Conservation (phyloP, 92 coral and sea anemone genomes). For the Palythoa grandis region DNA sequence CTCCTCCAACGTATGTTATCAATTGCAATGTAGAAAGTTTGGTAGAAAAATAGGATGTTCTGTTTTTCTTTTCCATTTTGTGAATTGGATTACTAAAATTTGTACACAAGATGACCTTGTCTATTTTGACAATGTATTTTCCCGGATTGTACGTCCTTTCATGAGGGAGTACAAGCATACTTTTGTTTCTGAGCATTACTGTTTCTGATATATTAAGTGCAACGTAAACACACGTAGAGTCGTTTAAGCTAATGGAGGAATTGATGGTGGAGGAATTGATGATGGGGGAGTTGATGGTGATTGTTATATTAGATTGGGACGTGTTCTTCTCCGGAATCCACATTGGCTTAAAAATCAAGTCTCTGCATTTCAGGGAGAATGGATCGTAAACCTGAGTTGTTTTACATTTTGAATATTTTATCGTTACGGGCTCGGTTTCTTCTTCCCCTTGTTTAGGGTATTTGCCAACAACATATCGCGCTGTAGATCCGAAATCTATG, state of each 20-base stretch:
- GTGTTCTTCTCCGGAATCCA: too few species aligned
- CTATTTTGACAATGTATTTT: not conserved
- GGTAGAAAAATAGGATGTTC: conserved; percentile 4
- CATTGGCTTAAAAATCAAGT: not conserved
- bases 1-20: conserved; percentile 41
- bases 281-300: too few species aligned
- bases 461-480: not conserved
- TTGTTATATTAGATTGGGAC: not conserved
- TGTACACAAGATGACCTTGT: conserved; percentile 43
- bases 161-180: conserved; percentile 40
- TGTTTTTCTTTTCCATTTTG: not conserved
- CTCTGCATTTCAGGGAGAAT: conserved; percentile 16
- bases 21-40: conserved; percentile 7
- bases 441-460: not conserved
- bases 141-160: conserved; percentile 6
- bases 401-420: not conserved
- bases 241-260: not conserved
- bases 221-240: not conserved
- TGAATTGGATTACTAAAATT: conserved; percentile 13
- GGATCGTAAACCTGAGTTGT: conserved; percentile 17
- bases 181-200: conserved; percentile 22
- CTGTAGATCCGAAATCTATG: conserved; percentile 19
- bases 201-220: not conserved
- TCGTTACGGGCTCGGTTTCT: not conserved
- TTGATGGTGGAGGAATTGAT: not conserved